A percentile compares a stretch with the other conserved stretches of the same genome.
Conservation (phyloP, 2,888 invertebrate genomes). For the Sabellastarte sp. region DNA sequence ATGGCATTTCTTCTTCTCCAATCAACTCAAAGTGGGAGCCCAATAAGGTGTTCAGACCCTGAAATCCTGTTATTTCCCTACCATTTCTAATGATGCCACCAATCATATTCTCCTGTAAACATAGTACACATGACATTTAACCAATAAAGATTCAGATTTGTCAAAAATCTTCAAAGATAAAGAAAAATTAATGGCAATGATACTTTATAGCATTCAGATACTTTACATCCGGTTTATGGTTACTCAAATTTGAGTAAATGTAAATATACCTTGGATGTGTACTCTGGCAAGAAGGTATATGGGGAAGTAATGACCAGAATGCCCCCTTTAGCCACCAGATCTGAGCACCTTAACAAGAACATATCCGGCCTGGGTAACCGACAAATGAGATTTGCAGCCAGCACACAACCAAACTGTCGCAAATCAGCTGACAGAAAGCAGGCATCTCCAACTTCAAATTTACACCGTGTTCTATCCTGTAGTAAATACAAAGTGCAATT, state of each 20-base stretch:
- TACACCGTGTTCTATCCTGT: conserved; percentile 38
- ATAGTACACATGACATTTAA: too few species aligned
- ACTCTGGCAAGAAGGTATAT: conserved; percentile 53
- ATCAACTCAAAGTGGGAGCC: conserved; percentile 44
- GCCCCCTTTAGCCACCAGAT: conserved; percentile 47
- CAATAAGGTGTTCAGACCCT: conserved; percentile 43
- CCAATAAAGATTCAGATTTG: too few species aligned
- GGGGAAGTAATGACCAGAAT: conserved; percentile 56
- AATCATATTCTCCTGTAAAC: conserved; percentile 40
- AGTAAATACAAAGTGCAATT: too few species aligned
- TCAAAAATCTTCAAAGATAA: too few species aligned
- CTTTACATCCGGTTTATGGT: too few species aligned
- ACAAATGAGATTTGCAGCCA: conserved; percentile 56
- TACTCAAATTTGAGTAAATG: too few species aligned
- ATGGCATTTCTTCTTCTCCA: conserved; percentile 50
- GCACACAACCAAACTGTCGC: conserved; percentile 53
- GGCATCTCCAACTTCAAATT: conserved; percentile 55
- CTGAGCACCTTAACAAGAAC: conserved; percentile 44
- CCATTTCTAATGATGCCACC: conserved; percentile 47
- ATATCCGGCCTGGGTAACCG: conserved; percentile 46
- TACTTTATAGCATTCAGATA: too few species aligned
- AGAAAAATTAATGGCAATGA: too few species aligned
- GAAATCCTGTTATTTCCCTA: conserved; percentile 42
- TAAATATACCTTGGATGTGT: conserved; percentile 55
- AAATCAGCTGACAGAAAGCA: conserved; percentile 47